Conservation (phyloP, 2,888 invertebrate genomes). For the Metacarcinus magister region DNA sequence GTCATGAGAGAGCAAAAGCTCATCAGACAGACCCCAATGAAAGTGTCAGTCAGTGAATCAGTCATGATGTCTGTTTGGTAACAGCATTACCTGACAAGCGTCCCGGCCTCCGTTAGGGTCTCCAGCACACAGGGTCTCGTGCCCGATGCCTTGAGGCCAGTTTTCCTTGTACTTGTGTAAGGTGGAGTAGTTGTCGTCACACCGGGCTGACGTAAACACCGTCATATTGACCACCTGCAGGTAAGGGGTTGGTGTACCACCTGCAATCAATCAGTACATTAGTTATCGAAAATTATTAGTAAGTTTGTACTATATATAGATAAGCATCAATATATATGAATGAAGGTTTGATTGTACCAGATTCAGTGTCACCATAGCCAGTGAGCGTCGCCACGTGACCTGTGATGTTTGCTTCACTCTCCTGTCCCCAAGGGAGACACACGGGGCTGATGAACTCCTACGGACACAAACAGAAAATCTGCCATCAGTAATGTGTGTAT, state of each 20-base stretch:
- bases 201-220: neutral
- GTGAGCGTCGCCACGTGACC: slow-evolving; percentile 47
- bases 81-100: slow-evolving; percentile 55
- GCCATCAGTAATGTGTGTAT: neutral
- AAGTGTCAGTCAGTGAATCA: neutral
- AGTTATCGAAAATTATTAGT: neutral
- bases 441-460: slow-evolving; percentile 58
- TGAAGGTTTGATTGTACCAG: neutral
- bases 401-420: neutral
- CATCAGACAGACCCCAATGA: too few species aligned
- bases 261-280: neutral
- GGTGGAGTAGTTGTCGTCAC: slow-evolving; percentile 20
- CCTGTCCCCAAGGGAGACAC: slow-evolving; percentile 67
- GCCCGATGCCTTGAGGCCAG: slow-evolving; percentile 50
- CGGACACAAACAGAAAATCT: neutral
- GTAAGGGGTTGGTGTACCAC: neutral
- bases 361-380: slow-evolving; percentile 65
- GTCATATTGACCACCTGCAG: slow-evolving; percentile 47
- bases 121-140: slow-evolving; percentile 53
- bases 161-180: neutral
- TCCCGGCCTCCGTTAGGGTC: slow-evolving; percentile 43
- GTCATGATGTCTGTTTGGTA: neutral
- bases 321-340: neutral
- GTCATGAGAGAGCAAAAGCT: neutral
- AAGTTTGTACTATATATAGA: neutral